A percentile compares a stretch with the other conserved stretches of the same genome.
Evolutionary conservation across 2,888 invertebrate genomes (phyloP).

Genomic region (Himalopsyche tibetana): DNA sequence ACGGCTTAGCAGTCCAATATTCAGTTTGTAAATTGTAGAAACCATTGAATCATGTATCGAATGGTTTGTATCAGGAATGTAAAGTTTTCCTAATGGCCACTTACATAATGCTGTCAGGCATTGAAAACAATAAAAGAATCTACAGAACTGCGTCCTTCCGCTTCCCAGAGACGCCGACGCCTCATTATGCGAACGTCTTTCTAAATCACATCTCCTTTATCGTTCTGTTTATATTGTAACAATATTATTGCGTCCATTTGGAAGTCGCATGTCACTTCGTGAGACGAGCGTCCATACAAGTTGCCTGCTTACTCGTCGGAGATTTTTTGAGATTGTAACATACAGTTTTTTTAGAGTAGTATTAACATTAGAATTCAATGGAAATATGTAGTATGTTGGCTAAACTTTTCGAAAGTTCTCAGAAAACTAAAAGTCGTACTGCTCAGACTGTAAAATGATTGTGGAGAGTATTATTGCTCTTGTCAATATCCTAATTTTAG

Average conservation of each 20-base stretch:
- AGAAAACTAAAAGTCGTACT: too few relatives aligned
- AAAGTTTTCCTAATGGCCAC: constrained; percentile 21
- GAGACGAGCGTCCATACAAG: background rate
- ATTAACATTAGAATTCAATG: too few relatives aligned
- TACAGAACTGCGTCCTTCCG: background rate
- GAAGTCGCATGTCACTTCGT: background rate
- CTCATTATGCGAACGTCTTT: constrained; percentile 64
- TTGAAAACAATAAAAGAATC: constrained; percentile 55
- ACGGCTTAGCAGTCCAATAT: too few relatives aligned
- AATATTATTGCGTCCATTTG: constrained; percentile 53
- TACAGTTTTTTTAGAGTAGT: too few relatives aligned
- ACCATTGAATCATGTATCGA: constrained; percentile 16
- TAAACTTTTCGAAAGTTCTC: too few relatives aligned
- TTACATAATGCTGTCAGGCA: constrained; percentile 44
- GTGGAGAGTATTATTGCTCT: too few relatives aligned
- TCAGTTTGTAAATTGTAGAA: background rate
- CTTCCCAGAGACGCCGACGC: constrained; percentile 36
- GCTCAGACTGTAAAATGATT: too few relatives aligned
- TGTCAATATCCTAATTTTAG: too few relatives aligned
- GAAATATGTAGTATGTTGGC: too few relatives aligned
- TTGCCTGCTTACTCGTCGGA: too few relatives aligned
- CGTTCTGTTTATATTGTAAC: constrained; percentile 60
- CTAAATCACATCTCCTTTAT: constrained; percentile 58
- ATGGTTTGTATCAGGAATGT: constrained; percentile 17
- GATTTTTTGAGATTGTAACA: too few relatives aligned